Evolutionary conservation across 2,888 invertebrate species (phyloP).

Genomic region (Tribolium freemani): DNA sequence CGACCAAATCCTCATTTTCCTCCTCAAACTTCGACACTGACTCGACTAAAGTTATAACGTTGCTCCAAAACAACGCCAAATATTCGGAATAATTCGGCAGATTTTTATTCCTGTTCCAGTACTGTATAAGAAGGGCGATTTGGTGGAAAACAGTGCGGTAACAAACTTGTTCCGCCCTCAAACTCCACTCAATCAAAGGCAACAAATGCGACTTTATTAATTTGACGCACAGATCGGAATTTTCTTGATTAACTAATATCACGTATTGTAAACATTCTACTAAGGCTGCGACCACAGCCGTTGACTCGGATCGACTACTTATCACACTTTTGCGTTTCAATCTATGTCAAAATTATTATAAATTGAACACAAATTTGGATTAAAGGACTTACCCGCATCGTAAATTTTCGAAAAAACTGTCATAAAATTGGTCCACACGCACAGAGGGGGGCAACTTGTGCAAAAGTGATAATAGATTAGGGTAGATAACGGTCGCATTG

Average conservation of each 20-base stretch:
- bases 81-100: conserved; percentile 11
- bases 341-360: conserved; percentile 65
- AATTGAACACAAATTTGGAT: neutral
- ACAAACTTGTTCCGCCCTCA: conserved; percentile 65
- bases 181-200: conserved; percentile 68
- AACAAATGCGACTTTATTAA: conserved; percentile 68
- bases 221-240: conserved; percentile 65
- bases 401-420: conserved; percentile 78
- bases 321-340: conserved; percentile 73
- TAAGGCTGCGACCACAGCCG: conserved; percentile 77
- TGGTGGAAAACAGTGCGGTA: conserved; percentile 70
- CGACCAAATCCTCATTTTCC: conserved; percentile 47
- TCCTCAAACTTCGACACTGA: conserved; percentile 32
- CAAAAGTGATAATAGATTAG: conserved; percentile 82
- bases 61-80: conserved; percentile 24
- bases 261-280: conserved; percentile 82
- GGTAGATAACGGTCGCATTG: conserved; percentile 80
- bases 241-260: conserved; percentile 69
- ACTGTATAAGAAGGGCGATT: conserved; percentile 70
- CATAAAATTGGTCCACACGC: conserved; percentile 71
- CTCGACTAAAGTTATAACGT: conserved; percentile 16
- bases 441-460: conserved; percentile 76
- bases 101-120: conserved; percentile 71
- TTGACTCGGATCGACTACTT: conserved; percentile 77
- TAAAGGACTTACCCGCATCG: conserved; percentile 73